These are phyloP conservation scores for Synanthedon tipuliformis DNA, from an alignment of 2,888 invertebrate species.

Conservation along the genomic window DNA sequence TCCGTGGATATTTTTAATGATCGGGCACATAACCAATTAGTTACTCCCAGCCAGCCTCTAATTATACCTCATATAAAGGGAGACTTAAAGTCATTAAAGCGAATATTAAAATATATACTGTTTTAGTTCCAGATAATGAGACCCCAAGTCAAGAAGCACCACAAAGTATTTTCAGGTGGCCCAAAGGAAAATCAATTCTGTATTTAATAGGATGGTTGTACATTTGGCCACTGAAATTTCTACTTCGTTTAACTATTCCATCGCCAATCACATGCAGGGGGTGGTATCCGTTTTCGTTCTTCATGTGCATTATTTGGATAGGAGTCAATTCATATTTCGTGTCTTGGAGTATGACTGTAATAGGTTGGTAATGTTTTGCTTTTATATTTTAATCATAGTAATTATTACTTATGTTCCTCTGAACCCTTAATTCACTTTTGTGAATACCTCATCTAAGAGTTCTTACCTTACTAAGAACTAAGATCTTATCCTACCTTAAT, in stretches of 20 bases:
- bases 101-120: too few relatives aligned
- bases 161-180: constrained; percentile 55
- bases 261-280: constrained; percentile 72
- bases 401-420: too few relatives aligned
- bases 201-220: constrained; percentile 74
- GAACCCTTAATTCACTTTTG: too few relatives aligned
- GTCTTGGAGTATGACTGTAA: constrained; percentile 91
- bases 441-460: too few relatives aligned
- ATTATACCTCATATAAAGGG: too few relatives aligned
- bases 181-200: constrained; percentile 30
- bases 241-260: constrained; percentile 78
- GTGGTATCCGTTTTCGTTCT: constrained; percentile 81
- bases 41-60: too few relatives aligned
- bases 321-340: constrained; percentile 86
- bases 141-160: constrained; percentile 2
- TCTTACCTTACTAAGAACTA: too few relatives aligned
- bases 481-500: too few relatives aligned
- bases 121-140: constrained; percentile 4
- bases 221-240: constrained; percentile 77
- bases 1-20: too few relatives aligned
- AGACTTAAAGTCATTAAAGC: too few relatives aligned
- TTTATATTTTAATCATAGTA: not conserved
- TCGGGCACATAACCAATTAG: too few relatives aligned
- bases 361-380: constrained; percentile 69
- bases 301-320: constrained; percentile 90